Base-by-base conservation (phyloP, 1,140 invertebrate genomes). In the Rhopalosiphum padi region DNA sequence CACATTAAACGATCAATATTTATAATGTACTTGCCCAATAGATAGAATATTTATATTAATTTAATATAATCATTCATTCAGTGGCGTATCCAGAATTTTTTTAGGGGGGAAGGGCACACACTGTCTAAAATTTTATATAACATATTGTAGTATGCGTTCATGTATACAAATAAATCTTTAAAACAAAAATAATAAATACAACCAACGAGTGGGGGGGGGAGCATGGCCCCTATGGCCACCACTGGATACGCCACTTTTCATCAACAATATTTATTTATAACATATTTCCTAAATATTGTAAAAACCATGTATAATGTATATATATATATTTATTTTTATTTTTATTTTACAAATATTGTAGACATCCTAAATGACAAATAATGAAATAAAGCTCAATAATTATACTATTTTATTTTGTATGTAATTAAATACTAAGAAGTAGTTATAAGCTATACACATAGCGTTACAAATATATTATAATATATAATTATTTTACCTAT, bases 341-440 rank as follows among this genome's bases (percentile, higher is more conserved):
- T 87, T 88, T 88, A 41, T 43, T 41, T 90, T 43, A 88, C 43
- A 35, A 88, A 37, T 68, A 60, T 90, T 68, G n/a, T 90, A 90
- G 15, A 90, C 37, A 68, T 68, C 53, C 37, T 60, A 68, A 90
- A 43, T 53, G 43, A 90, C 60, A 68, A 37, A 30, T n/a, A 90
- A 48, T 41, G 37, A 30, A 90, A 90, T 22, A 41, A 90, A 60
- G 53, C 51, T 90, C 37, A 60, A 60, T 90, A 90, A 68, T 90
- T 60, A 90, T 68, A 90, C 18, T 43, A 90, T 43, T 90, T 90
- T 90, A 30, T 30, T 60, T 90, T 68, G 37, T 43, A 68, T 22
- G 5, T 68, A 68, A 90, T 68, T 21, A n/a, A 43, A 48, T 43
- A 43, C 1, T 68, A 90, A 48, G 30, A 18, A n/a, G 11, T 35